These are phyloP conservation scores for Geococcyx californianus DNA, from an alignment of 2,113 vertebrate genomes.

Conservation along the genomic window DNA sequence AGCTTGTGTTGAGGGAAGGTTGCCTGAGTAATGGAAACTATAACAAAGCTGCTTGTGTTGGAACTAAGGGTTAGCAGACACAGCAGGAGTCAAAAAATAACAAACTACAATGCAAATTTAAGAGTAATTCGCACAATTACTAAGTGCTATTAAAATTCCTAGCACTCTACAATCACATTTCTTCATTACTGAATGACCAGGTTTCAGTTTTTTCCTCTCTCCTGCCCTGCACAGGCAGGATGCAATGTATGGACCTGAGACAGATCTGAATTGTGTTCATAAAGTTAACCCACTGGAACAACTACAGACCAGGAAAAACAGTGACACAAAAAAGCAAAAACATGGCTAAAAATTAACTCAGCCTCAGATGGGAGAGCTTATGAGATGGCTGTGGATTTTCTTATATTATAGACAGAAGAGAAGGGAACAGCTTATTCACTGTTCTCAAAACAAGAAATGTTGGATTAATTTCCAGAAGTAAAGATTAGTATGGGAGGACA, in stretches of 20 bases:
- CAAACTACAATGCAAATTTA: background rate
- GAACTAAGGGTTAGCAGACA: background rate
- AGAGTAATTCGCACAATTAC: background rate
- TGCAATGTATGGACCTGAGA: fast-evolving
- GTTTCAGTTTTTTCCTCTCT: background rate
- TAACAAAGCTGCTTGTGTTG: background rate
- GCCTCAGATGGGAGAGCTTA: background rate
- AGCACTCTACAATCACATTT: background rate
- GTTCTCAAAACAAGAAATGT: background rate
- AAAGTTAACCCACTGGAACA: background rate
- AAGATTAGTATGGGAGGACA: background rate
- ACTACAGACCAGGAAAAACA: background rate
- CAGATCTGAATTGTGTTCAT: background rate
- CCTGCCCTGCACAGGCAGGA: background rate
- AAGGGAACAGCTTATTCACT: background rate
- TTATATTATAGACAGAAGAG: background rate
- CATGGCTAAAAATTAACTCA: background rate
- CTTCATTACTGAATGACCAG: background rate
- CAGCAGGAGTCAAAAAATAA: background rate
- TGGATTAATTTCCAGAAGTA: background rate
- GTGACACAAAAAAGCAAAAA: background rate
- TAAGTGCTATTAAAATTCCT: background rate
- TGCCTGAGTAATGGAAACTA: background rate
- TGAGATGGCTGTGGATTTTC: background rate
- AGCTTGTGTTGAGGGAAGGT: background rate